phyloP scores from a whole-genome alignment of 2,888 invertebrate species.

The Atethmia centrago region DNA sequence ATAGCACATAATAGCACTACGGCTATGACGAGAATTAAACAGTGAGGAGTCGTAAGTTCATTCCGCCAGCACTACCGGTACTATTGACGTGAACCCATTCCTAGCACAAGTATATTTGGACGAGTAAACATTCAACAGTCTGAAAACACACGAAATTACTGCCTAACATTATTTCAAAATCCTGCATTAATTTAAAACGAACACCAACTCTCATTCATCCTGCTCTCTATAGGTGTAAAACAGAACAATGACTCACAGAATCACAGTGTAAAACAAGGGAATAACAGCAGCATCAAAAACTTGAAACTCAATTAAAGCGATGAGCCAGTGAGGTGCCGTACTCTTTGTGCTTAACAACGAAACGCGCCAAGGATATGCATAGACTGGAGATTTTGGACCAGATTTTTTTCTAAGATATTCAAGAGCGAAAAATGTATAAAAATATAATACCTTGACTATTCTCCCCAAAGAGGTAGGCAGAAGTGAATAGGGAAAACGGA shows the following conservation, averaged over 20 bases:
- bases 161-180: slow-evolving; percentile 7
- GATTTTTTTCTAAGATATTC: not conserved
- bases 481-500: not conserved
- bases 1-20: too few species aligned
- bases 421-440: not conserved
- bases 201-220: slow-evolving; percentile 35
- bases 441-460: not conserved
- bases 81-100: too few species aligned
- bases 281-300: slow-evolving; percentile 68
- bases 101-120: too few species aligned
- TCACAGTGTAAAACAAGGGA: slow-evolving; percentile 59
- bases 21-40: too few species aligned
- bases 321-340: slow-evolving; percentile 68
- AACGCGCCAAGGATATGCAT: slow-evolving; percentile 25
- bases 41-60: too few species aligned
- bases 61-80: too few species aligned
- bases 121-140: too few species aligned
- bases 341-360: slow-evolving; percentile 60
- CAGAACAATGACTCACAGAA: slow-evolving; percentile 57
- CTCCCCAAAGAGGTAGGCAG: not conserved
- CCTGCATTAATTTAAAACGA: slow-evolving; percentile 39
- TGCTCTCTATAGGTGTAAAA: slow-evolving; percentile 33
- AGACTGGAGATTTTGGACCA: slow-evolving; percentile 5
- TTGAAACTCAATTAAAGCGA: slow-evolving; percentile 80
- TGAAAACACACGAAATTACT: not conserved